A percentile compares a stretch with the other conserved stretches of the same genome.
Evolutionary conservation across 2,888 invertebrate genomes (phyloP).

Genomic region (Tenthredo livida): DNA sequence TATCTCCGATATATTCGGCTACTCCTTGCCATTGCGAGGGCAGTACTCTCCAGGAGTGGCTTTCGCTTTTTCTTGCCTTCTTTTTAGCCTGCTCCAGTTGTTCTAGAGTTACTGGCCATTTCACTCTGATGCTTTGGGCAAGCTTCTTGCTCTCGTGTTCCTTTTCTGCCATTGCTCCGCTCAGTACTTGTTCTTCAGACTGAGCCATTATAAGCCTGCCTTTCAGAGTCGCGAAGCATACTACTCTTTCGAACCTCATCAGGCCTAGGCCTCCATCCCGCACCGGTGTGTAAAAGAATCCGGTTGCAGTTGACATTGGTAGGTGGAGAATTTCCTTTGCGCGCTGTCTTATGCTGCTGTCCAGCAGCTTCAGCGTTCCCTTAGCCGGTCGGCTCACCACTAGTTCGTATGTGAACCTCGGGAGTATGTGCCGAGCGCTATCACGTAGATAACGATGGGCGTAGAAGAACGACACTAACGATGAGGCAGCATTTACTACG

Average conservation of each 20-base stretch:
- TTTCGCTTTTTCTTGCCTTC: neutral
- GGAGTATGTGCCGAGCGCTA: neutral
- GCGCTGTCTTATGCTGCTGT: neutral
- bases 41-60: neutral
- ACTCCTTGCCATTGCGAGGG: constrained; percentile 44
- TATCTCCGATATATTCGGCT: constrained; percentile 23
- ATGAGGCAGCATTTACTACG: no score
- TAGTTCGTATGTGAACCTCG: neutral
- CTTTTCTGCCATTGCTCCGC: neutral
- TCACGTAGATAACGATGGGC: no score
- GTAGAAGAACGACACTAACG: no score
- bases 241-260: neutral
- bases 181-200: neutral
- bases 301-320: neutral
- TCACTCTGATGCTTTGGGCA: neutral
- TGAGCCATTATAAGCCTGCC: neutral
- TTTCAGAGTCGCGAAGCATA: neutral
- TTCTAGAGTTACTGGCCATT: constrained; percentile 74
- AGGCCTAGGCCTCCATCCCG: constrained; percentile 53
- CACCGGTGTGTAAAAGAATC: constrained; percentile 39
- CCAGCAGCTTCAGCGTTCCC: neutral
- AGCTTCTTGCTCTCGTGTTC: neutral
- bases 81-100: neutral
- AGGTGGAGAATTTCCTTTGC: constrained; percentile 7
- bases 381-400: neutral